phyloP scores from a whole-genome alignment of 2,888 invertebrate species.

The Spodoptera picta region DNA sequence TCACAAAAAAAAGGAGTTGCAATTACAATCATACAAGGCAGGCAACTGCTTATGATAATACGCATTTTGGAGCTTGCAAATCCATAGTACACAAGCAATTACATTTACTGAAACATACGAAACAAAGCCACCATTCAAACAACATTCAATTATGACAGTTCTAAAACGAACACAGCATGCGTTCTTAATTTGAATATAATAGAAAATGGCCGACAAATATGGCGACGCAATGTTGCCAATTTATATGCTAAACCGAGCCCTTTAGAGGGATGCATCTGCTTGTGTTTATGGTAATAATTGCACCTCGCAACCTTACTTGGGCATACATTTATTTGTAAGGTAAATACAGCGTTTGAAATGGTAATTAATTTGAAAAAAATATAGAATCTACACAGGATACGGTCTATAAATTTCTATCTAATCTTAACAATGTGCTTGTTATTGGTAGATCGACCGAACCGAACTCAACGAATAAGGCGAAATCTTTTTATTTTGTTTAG shows the following conservation, averaged over 20 bases:
- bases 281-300: constrained; percentile 64
- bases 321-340: constrained; percentile 53
- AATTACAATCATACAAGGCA: too few species aligned
- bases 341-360: constrained; percentile 30
- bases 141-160: constrained; percentile 49
- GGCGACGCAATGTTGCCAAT: constrained; percentile 68
- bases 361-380: constrained; percentile 18
- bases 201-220: constrained; percentile 73
- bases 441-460: too few species aligned
- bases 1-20: too few species aligned
- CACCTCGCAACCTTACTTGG: constrained; percentile 45
- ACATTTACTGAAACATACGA: constrained; percentile 2
- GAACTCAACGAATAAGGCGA: too few species aligned
- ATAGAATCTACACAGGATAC: constrained; percentile 31
- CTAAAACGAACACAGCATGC: constrained; percentile 35
- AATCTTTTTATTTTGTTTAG: too few species aligned
- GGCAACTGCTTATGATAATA: too few species aligned
- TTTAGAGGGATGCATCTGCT: constrained; percentile 65
- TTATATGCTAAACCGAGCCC: constrained; percentile 72
- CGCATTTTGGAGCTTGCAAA: too few species aligned
- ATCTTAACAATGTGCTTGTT: constrained; percentile 12
- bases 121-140: constrained; percentile 17
- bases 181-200: constrained; percentile 82
- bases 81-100: neutral
- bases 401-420: constrained; percentile 38